Conservation (phyloP, 2,888 invertebrate species). For the Clistopyga incitator region DNA sequence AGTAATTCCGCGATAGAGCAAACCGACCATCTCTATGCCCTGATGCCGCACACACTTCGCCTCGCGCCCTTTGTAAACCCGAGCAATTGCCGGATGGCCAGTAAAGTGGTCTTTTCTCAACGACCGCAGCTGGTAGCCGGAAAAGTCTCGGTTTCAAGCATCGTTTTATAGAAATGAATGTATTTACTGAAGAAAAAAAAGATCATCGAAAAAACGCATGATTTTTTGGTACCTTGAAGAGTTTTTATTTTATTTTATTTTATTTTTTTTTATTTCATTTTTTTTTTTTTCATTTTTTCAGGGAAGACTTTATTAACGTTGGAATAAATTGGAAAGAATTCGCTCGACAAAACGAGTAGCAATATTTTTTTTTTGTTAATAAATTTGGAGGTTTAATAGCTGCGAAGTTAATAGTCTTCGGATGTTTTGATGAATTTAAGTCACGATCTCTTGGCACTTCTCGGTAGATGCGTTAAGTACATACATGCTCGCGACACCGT, state of each 20-base stretch:
- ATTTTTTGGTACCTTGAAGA: too few relatives aligned
- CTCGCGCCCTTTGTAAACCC: constrained; percentile 21
- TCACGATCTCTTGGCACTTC: constrained; percentile 56
- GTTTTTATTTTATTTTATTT: too few relatives aligned
- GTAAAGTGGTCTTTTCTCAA: constrained; percentile 27
- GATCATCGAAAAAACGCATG: neutral
- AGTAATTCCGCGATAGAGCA: constrained; percentile 79
- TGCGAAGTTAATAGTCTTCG: constrained; percentile 49
- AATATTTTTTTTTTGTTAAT: neutral
- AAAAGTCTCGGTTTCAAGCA: neutral
- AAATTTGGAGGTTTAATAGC: neutral
- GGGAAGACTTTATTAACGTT: neutral
- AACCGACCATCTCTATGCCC: constrained; percentile 62
- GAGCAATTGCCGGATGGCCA: constrained; percentile 17
- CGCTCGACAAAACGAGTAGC: neutral
- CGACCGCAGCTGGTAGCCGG: constrained; percentile 14
- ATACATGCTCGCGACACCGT: constrained; percentile 74
- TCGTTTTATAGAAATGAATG: neutral
- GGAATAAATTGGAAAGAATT: neutral
- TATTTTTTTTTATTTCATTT: too few relatives aligned
- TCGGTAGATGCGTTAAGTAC: constrained; percentile 64
- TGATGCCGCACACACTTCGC: constrained; percentile 13
- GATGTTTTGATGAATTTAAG: constrained; percentile 52
- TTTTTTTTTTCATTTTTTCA: neutral
- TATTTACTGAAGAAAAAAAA: too few relatives aligned